Evolutionary conservation across 1,140 invertebrate genomes (phyloP).

Genomic region (Caerostris extrusa): DNA sequence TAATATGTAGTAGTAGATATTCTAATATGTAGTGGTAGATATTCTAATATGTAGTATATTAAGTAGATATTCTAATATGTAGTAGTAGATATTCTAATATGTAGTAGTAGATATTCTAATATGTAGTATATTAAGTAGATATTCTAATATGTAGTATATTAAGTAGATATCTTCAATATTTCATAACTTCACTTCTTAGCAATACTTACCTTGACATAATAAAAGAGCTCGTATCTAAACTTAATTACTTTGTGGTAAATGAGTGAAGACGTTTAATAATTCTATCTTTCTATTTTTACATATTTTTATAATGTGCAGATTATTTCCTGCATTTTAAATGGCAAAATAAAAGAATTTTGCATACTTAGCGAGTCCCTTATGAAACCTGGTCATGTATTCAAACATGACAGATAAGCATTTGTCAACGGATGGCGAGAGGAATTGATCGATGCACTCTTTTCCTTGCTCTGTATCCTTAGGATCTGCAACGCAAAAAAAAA

Average conservation of each 20-base stretch:
- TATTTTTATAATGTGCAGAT: background rate
- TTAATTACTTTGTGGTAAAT: background rate
- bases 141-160: too few species aligned
- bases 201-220: background rate
- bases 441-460: background rate
- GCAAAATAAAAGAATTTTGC: background rate
- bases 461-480: background rate
- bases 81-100: too few species aligned
- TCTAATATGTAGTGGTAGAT: too few species aligned
- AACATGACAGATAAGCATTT: slow-evolving; percentile 37
- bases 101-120: too few species aligned
- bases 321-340: too few species aligned
- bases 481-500: background rate
- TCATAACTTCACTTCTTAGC: too few species aligned
- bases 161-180: too few species aligned
- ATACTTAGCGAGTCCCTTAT: background rate
- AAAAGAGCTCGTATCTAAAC: background rate
- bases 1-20: too few species aligned
- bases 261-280: background rate
- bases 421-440: background rate
- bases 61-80: too few species aligned
- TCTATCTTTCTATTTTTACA: too few species aligned
- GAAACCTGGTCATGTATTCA: slow-evolving; percentile 2
- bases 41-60: too few species aligned
- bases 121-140: too few species aligned